Percentiles rank a stretch among this genome's conserved stretches.
phyloP scores from a whole-genome alignment of 2,888 invertebrate genomes.

The Lepetodrilus schrolli region DNA sequence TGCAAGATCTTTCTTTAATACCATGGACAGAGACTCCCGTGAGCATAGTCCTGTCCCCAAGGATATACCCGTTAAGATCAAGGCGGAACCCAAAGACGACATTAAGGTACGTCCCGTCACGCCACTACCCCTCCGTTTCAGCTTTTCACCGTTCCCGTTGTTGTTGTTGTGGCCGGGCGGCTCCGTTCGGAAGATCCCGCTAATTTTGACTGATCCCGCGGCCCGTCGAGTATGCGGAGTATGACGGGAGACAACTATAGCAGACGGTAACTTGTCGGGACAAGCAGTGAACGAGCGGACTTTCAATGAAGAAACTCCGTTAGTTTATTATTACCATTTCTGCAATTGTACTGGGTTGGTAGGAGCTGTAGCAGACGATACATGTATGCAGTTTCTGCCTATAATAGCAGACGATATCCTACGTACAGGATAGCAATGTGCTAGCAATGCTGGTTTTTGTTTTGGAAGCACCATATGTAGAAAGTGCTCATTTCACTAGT shows the following conservation, averaged over 20 bases:
- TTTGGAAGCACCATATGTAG: not conserved
- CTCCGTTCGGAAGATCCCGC: not conserved
- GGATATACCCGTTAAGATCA: constrained; percentile 27
- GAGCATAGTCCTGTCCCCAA: not conserved
- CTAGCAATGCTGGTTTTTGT: not conserved
- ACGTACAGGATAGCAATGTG: not conserved
- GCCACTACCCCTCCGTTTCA: not conserved
- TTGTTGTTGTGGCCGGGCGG: not conserved
- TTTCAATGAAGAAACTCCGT: constrained; percentile 1
- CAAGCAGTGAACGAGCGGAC: no score
- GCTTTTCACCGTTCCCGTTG: not conserved
- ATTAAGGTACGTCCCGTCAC: constrained; percentile 35
- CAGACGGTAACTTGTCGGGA: no score
- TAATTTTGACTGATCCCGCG: not conserved
- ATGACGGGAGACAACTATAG: not conserved
- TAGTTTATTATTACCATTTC: no score
- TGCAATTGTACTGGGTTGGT: not conserved
- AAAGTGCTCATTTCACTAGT: not conserved
- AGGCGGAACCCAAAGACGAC: constrained; percentile 34
- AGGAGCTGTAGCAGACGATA: not conserved
- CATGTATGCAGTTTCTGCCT: no score
- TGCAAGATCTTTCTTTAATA: not conserved
- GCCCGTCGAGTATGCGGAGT: not conserved
- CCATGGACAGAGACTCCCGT: not conserved
- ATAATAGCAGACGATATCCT: constrained; percentile 1